Percentiles rank a stretch among this genome's conserved stretches.
Conservation (phyloP, 2,113 vertebrate genomes). For the Shinisaurus crocodilurus region DNA sequence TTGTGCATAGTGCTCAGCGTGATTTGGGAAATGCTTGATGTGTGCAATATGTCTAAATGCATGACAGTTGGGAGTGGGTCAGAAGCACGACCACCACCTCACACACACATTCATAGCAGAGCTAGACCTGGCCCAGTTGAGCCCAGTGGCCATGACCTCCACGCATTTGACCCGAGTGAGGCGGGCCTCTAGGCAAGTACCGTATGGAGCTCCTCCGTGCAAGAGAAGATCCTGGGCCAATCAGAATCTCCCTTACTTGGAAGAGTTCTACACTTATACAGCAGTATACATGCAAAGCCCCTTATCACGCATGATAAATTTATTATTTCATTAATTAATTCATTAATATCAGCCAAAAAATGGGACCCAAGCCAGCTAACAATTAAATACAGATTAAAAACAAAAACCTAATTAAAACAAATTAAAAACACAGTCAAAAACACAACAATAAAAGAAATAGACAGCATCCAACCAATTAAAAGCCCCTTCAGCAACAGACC, state of each 20-base stretch:
- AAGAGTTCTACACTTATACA: not conserved
- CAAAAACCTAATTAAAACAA: no score
- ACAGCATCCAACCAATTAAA: no score
- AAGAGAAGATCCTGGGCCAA: not conserved
- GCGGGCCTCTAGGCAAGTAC: not conserved
- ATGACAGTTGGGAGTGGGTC: not conserved
- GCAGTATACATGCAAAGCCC: not conserved
- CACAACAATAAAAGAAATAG: no score
- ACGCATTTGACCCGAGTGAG: not conserved
- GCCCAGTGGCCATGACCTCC: not conserved
- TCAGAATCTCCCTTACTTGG: not conserved
- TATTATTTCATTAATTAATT: no score
- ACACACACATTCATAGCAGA: not conserved
- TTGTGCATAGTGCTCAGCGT: not conserved
- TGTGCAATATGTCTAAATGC: not conserved
- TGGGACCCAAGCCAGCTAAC: no score
- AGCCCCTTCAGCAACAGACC: no score
- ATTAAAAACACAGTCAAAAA: no score
- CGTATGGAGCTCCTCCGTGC: not conserved
- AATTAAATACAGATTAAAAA: no score
- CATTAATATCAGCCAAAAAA: no score
- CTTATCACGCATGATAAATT: not conserved
- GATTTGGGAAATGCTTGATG: not conserved
- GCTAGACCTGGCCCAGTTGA: no score
- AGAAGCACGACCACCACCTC: not conserved